A percentile compares a stretch with the other conserved stretches of the same genome.
These are phyloP conservation scores for Salvator merianae DNA, from an alignment of 2,113 vertebrate species.

Conservation along the genomic window DNA sequence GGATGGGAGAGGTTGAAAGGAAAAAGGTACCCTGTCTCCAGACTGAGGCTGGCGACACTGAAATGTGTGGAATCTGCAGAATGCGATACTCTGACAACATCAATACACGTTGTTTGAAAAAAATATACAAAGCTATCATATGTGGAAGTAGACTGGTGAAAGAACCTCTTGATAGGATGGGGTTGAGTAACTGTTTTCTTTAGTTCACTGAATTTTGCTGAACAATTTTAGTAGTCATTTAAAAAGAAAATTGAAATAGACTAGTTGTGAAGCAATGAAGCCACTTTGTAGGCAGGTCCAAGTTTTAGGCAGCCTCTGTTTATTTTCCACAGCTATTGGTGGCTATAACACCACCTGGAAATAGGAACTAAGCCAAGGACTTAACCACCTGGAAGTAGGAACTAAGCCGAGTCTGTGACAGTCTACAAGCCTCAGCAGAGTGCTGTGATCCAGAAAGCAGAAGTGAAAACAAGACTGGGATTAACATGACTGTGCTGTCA, in stretches of 20 bases:
- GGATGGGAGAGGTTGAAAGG: no score
- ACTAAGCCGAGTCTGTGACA: not conserved
- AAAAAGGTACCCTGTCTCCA: no score
- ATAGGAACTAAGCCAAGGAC: not conserved
- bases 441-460: not conserved
- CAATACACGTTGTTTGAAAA: not conserved
- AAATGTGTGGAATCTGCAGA: no score
- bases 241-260: not conserved
- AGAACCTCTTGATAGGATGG: not conserved
- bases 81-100: not conserved
- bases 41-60: no score
- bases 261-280: not conserved
- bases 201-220: not conserved
- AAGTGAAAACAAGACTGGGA: not conserved
- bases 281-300: not conserved
- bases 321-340: not conserved
- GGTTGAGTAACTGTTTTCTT: not conserved
- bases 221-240: not conserved
- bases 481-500: not conserved
- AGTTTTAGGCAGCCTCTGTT: not conserved
- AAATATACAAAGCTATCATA: not conserved
- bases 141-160: not conserved
- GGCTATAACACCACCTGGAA: not conserved
- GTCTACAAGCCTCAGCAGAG: not conserved
- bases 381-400: not conserved